A percentile compares a stretch with the other conserved stretches of the same genome.
phyloP scores from a whole-genome alignment of 2,113 vertebrate species.

The Mola mola region DNA sequence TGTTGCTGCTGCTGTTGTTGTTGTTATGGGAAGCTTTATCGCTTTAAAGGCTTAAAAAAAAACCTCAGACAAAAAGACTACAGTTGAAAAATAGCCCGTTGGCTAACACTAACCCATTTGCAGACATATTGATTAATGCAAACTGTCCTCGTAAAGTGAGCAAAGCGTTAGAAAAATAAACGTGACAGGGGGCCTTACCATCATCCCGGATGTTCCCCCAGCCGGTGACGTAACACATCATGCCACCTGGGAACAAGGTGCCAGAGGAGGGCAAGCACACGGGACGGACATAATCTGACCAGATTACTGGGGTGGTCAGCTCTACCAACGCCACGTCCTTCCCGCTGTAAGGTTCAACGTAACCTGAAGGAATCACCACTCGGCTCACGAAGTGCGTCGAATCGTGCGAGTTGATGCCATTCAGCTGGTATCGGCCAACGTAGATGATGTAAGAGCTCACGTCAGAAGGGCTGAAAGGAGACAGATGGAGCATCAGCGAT shows the following conservation, averaged over 20 bases:
- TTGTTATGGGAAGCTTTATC: too few species aligned
- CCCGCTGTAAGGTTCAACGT: constrained; percentile 73
- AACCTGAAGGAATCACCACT: constrained; percentile 75
- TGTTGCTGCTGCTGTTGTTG: too few species aligned
- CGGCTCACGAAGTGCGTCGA: constrained; percentile 6
- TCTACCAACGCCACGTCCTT: constrained; percentile 77
- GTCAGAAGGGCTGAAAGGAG: constrained; percentile 53
- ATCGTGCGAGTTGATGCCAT: constrained; percentile 49
- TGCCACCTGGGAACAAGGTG: constrained; percentile 65
- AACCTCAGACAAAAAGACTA: too few species aligned
- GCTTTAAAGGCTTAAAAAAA: too few species aligned
- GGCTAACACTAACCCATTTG: neutral
- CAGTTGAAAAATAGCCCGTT: too few species aligned
- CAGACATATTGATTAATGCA: neutral
- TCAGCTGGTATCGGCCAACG: constrained; percentile 69
- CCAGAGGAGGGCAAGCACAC: constrained; percentile 73
- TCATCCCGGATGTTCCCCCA: constrained; percentile 77
- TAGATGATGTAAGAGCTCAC: constrained; percentile 68
- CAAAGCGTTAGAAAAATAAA: neutral
- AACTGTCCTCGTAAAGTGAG: neutral
- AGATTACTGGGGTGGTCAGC: constrained; percentile 66
- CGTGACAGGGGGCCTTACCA: constrained; percentile 55
- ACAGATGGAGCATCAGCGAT: neutral
- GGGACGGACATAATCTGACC: constrained; percentile 68
- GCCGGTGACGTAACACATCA: constrained; percentile 78